Conservation (phyloP, 2,113 vertebrate species). For the Cebidichthys violaceus region DNA sequence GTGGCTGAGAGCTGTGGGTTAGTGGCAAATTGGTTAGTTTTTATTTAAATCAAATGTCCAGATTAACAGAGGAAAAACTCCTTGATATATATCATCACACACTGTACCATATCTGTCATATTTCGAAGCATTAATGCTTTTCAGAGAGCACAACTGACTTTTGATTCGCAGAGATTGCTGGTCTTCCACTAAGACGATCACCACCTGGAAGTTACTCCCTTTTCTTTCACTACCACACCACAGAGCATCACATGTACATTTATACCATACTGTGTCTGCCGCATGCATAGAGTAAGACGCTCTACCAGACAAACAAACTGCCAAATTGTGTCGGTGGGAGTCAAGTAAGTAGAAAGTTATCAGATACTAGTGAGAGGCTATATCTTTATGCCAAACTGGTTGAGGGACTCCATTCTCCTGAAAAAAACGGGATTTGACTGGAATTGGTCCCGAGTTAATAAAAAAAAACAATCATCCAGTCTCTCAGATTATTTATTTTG, state of each 20-base stretch:
- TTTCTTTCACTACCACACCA: not conserved
- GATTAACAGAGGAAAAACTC: not conserved
- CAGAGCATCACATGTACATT: not conserved
- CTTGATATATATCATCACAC: not conserved
- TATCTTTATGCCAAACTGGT: not conserved
- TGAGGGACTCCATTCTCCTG: not conserved
- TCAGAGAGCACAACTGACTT: not conserved
- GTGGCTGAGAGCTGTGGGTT: not conserved
- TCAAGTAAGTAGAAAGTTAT: not conserved
- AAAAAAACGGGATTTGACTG: not conserved
- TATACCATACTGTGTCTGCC: not conserved
- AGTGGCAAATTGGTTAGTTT: not conserved
- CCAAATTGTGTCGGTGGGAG: not conserved
- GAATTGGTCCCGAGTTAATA: not conserved
- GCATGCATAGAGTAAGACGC: not conserved
- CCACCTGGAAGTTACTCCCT: not conserved
- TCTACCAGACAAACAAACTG: not conserved
- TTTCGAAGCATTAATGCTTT: not conserved
- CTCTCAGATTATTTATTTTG: not conserved
- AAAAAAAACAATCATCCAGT: not conserved
- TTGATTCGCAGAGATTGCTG: not conserved
- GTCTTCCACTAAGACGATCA: not conserved
- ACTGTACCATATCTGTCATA: not conserved
- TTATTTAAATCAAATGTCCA: not conserved
- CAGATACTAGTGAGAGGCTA: not conserved